Conservation (phyloP, 1,140 invertebrate species). For the Orussus abietinus region DNA sequence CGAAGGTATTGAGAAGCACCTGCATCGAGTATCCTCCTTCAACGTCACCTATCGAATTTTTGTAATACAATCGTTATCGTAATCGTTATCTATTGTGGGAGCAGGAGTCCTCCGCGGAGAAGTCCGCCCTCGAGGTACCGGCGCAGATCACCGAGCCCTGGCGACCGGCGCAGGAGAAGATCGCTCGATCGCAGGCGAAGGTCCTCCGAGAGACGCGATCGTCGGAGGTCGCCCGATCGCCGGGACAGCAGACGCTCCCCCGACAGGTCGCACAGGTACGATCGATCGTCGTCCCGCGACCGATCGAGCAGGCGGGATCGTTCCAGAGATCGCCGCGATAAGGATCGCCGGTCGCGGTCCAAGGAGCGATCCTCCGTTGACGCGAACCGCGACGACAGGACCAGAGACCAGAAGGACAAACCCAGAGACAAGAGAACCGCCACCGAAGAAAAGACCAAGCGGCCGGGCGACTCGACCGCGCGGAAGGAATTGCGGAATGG, state of each 20-base stretch:
- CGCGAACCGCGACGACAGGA: constrained; percentile 28
- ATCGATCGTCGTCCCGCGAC: constrained; percentile 47
- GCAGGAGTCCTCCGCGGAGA: constrained; percentile 42
- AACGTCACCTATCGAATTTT: too few relatives aligned
- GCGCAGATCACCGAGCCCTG: constrained; percentile 44
- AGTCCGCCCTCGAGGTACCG: constrained; percentile 39
- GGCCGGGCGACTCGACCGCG: constrained; percentile 25
- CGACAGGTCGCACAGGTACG: constrained; percentile 41
- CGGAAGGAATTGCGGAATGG: constrained; percentile 48
- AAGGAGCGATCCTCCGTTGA: constrained; percentile 40
- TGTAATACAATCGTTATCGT: too few relatives aligned
- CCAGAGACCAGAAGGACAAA: constrained; percentile 24
- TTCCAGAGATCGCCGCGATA: constrained; percentile 41
- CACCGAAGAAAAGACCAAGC: constrained; percentile 39
- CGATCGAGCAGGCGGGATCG: constrained; percentile 42
- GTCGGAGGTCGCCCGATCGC: constrained; percentile 39
- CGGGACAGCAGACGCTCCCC: constrained; percentile 51
- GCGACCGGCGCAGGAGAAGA: constrained; percentile 40
- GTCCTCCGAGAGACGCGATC: constrained; percentile 43
- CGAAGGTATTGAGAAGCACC: constrained; percentile 43
- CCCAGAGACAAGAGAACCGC: constrained; percentile 26
- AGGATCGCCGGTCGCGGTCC: constrained; percentile 38
- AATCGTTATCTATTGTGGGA: too few relatives aligned
- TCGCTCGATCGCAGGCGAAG: constrained; percentile 43
- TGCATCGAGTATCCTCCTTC: too few relatives aligned